Conservation (phyloP, 2,888 invertebrate species). For the Tachystola acroxantha region DNA sequence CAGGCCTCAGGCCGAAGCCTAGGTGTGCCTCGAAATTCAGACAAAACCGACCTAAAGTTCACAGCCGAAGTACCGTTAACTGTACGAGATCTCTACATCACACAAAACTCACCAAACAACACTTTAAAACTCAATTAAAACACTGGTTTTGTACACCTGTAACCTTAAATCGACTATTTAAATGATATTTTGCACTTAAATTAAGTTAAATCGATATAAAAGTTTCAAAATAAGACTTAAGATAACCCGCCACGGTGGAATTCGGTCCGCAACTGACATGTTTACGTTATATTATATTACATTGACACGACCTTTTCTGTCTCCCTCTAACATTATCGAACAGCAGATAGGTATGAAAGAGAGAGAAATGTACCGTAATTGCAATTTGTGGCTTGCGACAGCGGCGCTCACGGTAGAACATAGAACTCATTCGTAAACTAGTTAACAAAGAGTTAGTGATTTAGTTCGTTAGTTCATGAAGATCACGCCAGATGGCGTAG, state of each 20-base stretch:
- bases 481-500: conserved; percentile 27
- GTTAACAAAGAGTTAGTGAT: too few relatives aligned
- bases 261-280: conserved; percentile 55
- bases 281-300: conserved; percentile 58
- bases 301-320: conserved; percentile 35
- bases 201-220: conserved; percentile 16
- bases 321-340: conserved; percentile 25
- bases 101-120: conserved; percentile 20
- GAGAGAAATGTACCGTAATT: conserved; percentile 23
- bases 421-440: too few relatives aligned
- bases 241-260: conserved; percentile 44
- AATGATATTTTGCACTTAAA: conserved; percentile 14
- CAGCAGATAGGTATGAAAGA: conserved; percentile 22
- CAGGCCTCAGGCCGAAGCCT: conserved; percentile 37
- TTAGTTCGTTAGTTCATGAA: conserved; percentile 8
- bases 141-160: conserved; percentile 17
- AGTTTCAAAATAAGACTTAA: conserved; percentile 9
- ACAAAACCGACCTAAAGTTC: conserved; percentile 42
- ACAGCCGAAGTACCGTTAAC: conserved; percentile 57
- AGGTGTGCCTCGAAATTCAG: conserved; percentile 60
- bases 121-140: conserved; percentile 18
- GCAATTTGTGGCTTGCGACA: conserved; percentile 17
- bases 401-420: conserved; percentile 15
- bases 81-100: conserved; percentile 34
- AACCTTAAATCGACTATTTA: conserved; percentile 6